phyloP scores from a whole-genome alignment of 1,140 invertebrate genomes.

The Monomorium pharaonis region DNA sequence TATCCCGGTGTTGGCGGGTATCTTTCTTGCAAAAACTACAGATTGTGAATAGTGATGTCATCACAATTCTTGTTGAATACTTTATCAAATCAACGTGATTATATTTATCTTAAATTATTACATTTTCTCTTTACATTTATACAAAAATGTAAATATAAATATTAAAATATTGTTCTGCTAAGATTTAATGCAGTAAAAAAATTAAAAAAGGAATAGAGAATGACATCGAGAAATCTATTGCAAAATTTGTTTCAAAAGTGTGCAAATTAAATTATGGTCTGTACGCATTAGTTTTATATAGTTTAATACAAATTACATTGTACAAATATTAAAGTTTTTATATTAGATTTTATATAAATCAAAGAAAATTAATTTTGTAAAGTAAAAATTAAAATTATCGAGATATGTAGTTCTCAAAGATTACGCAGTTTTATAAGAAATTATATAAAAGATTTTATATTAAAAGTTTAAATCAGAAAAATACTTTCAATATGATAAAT shows the following conservation, averaged over 20 bases:
- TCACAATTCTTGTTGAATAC: neutral
- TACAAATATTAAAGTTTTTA: neutral
- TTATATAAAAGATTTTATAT: neutral
- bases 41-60: neutral
- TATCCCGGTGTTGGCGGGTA: neutral
- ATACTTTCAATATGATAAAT: too few relatives aligned
- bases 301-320: neutral
- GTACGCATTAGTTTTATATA: neutral
- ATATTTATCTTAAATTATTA: neutral
- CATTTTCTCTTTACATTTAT: neutral
- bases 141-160: neutral
- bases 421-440: neutral
- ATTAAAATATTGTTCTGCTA: neutral
- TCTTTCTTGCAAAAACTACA: neutral
- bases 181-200: neutral
- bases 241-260: neutral
- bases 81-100: neutral
- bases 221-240: neutral
- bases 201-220: neutral
- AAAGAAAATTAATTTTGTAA: neutral
- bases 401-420: neutral
- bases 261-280: neutral
- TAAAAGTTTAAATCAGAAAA: neutral
- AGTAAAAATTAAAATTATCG: neutral
- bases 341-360: neutral